Percentiles rank a stretch among this genome's conserved stretches.
Evolutionary conservation across 2,888 invertebrate species (phyloP).

Genomic region (Conomelus anceps): DNA sequence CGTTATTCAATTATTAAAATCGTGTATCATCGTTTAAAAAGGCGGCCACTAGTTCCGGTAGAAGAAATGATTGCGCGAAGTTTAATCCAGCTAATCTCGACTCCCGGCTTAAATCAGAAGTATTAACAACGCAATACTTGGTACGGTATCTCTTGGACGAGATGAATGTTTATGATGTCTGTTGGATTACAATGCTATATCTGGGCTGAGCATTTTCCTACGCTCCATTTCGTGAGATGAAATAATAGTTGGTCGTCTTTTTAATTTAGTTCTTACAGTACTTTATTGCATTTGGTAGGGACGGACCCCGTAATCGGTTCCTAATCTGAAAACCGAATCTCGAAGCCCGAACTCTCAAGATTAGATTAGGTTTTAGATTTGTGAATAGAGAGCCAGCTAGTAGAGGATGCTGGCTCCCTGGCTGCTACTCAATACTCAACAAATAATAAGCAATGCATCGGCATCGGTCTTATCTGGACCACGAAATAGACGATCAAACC

Average conservation of each 20-base stretch:
- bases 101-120: background rate
- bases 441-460: background rate
- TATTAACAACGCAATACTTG: background rate
- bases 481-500: constrained; percentile 15
- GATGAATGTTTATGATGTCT: background rate
- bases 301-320: background rate
- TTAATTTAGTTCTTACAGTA: constrained; percentile 10
- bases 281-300: background rate
- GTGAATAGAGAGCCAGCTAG: background rate
- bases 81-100: background rate
- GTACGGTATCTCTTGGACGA: background rate
- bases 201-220: background rate
- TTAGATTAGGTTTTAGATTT: background rate
- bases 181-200: background rate
- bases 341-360: background rate
- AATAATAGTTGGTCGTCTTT: background rate
- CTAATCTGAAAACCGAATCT: background rate
- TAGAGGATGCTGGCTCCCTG: background rate
- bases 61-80: background rate
- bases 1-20: background rate
- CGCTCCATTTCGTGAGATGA: background rate
- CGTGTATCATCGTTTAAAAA: background rate
- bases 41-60: background rate
- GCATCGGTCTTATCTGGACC: background rate
- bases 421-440: background rate